Conservation (phyloP, 2,888 invertebrate genomes). For the Sylvicola fuscatus region DNA sequence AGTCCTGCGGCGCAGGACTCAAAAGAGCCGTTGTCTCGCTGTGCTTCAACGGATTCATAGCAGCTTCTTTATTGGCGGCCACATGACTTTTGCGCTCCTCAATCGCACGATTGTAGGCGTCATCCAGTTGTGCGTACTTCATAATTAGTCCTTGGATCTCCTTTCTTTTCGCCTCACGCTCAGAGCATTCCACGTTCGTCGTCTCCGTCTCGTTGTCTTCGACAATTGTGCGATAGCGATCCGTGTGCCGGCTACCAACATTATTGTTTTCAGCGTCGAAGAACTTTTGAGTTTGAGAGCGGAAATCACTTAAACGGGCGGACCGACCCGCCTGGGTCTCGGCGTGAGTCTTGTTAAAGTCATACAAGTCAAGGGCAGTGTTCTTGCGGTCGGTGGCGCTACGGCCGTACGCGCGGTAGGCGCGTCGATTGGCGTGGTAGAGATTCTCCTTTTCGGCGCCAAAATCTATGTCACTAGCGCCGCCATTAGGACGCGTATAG, state of each 20-base stretch:
- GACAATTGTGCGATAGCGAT: slow-evolving; percentile 16
- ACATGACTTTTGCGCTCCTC: slow-evolving; percentile 15
- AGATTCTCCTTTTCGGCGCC: slow-evolving; percentile 5
- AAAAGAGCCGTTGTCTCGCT: not conserved
- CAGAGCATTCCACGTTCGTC: slow-evolving; percentile 31
- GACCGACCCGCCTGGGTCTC: slow-evolving; percentile 45
- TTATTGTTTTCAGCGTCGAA: slow-evolving; percentile 13
- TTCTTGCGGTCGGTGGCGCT: not conserved
- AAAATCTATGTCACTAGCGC: slow-evolving; percentile 17
- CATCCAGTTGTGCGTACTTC: slow-evolving; percentile 64
- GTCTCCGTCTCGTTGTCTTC: slow-evolving; percentile 22
- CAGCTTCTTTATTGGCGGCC: too few relatives aligned
- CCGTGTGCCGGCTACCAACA: slow-evolving; percentile 1
- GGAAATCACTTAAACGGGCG: slow-evolving; percentile 31
- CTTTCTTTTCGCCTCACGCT: slow-evolving; percentile 60
- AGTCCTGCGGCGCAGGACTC: not conserved
- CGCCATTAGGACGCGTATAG: not conserved
- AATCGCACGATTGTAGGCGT: slow-evolving; percentile 36
- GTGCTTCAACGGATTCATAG: not conserved
- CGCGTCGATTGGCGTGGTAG: too few relatives aligned
- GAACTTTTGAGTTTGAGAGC: slow-evolving; percentile 13
- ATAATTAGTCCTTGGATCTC: slow-evolving; percentile 64
- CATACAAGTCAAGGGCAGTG: too few relatives aligned
- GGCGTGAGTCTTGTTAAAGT: slow-evolving; percentile 6
- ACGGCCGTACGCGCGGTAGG: not conserved